Base-by-base conservation (phyloP, 30 jellyfish, hydroid and myxozoan genomes). In the Cassiopea xamachana region DNA sequence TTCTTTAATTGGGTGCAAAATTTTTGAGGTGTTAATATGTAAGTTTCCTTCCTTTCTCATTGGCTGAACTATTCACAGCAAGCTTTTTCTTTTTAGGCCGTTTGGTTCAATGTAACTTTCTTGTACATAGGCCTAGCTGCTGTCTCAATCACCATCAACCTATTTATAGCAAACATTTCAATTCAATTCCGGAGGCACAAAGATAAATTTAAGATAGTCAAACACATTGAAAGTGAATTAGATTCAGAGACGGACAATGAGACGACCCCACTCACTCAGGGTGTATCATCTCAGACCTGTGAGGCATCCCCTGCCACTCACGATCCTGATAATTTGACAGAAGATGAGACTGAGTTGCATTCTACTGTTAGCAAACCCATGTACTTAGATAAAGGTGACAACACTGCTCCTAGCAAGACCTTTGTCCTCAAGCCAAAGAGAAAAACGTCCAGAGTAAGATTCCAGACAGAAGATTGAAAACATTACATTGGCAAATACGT, bases 111-210 rank as follows among this genome's bases (percentile, higher is more conserved):
- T 74, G 98, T 94, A 49, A 90, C 98, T 39, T 85, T 94, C 49
- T 90, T 94, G 27, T 94, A 94, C 88, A 82, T 94, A 60, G 98
- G 98, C 48, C 79, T 94, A 55, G 98, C 98, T 19, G 98, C 98
- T 6, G 98, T 94, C 48, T 94, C 98, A 44, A 94, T 94, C 87
- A 90, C 98, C 44, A 90, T 94, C 47, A 94, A 94, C 73, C 82
- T 94, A 19, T 86, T 94, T 39, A 94, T 91, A 46, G 98, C 97
- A 5, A 94, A 94, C 83, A 87, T 94, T 45, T n/a, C 94, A 27
- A 86, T 86, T n/a, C 98, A 94, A 68, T 84, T 91, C 85, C 85
- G 92, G 58, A 87, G 95, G 48, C 98, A 94, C 69, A 90, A 90
- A 81, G 90, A 87, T 48, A 94, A 94, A 84, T 83, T 90, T 47